Evolutionary conservation across 2,888 invertebrate species (phyloP).

Genomic region (Zaprionus bogoriensis): DNA sequence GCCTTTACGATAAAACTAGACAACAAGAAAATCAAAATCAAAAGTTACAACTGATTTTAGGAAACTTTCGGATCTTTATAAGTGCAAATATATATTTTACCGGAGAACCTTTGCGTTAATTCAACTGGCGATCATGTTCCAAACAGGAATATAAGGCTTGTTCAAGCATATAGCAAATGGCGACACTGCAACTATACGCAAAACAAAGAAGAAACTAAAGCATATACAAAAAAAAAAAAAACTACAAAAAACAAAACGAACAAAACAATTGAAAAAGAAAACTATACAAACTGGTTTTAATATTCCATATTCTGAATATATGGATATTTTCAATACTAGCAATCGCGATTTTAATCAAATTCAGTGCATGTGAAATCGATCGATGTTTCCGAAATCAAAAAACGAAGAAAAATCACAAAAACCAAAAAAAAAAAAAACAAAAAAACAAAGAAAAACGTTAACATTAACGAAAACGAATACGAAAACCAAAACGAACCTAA

Average conservation of each 20-base stretch:
- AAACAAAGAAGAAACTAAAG: not conserved
- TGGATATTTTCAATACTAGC: slow-evolving; percentile 49
- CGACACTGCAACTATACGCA: slow-evolving; percentile 35
- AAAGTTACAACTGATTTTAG: slow-evolving; percentile 40
- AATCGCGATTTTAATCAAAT: slow-evolving; percentile 53
- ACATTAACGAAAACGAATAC: not conserved
- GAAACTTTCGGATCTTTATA: slow-evolving; percentile 22
- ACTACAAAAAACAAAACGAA: not conserved
- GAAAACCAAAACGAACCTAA: slow-evolving; percentile 1
- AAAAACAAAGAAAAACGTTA: slow-evolving; percentile 10
- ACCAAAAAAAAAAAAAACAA: not conserved
- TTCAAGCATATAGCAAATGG: slow-evolving; percentile 16
- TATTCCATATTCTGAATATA: slow-evolving; percentile 32
- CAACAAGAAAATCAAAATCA: slow-evolving; percentile 24
- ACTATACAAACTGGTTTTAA: slow-evolving; percentile 39
- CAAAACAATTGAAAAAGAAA: slow-evolving; percentile 1
- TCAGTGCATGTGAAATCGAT: slow-evolving; percentile 53
- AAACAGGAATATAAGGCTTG: not conserved
- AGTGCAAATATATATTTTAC: slow-evolving; percentile 26
- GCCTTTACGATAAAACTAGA: not conserved
- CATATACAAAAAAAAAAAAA: not conserved
- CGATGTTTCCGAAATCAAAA: slow-evolving; percentile 55
- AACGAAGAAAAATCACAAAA: slow-evolving; percentile 1
- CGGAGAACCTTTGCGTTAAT: slow-evolving; percentile 26
- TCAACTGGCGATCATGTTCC: slow-evolving; percentile 18